These are phyloP conservation scores for Brachypteracias leptosomus DNA, from an alignment of 2,113 vertebrate species.

Conservation along the genomic window DNA sequence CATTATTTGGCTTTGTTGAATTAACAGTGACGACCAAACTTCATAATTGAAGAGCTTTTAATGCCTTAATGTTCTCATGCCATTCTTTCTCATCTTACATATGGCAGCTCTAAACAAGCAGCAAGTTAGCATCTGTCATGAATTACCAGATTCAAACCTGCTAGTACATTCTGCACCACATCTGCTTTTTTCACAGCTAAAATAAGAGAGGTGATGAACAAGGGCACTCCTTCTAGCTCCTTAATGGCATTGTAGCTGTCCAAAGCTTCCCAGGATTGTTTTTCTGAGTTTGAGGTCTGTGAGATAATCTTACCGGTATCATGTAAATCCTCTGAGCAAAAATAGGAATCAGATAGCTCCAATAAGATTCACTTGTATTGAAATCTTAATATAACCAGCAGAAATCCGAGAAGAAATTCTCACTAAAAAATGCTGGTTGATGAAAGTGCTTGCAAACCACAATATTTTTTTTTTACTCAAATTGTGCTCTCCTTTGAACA, in stretches of 20 bases:
- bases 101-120: neutral
- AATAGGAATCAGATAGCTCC: neutral
- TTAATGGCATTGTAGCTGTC: neutral
- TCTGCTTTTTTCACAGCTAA: neutral
- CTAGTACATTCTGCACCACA: neutral
- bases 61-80: neutral
- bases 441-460: neutral
- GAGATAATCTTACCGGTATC: neutral
- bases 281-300: neutral
- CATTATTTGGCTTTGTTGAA: neutral
- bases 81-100: neutral
- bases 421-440: neutral
- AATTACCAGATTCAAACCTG: neutral
- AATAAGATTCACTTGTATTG: neutral
- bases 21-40: neutral
- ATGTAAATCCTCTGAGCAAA: neutral
- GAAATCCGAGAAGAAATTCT: neutral
- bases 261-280: neutral
- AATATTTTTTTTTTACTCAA: neutral
- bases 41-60: neutral
- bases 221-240: neutral
- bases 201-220: neutral
- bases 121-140: neutral
- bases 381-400: neutral
- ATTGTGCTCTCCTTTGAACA: neutral